A percentile compares a stretch with the other conserved stretches of the same genome.
These are phyloP conservation scores for Myanophis thanlyinensis DNA, from an alignment of 2,113 vertebrate genomes.

Conservation along the genomic window DNA sequence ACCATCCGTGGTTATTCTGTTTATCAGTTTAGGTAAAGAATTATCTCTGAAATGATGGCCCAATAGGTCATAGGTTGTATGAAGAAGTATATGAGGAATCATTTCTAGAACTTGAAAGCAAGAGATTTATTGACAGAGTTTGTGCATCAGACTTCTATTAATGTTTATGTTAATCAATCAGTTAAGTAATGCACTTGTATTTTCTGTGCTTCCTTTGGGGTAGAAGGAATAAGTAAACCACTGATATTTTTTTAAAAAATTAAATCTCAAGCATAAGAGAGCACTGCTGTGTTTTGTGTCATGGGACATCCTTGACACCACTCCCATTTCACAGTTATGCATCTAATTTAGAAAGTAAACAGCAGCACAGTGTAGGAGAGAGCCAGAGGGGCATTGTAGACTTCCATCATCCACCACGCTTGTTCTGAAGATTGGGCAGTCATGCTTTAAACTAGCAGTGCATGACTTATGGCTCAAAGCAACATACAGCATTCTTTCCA, in stretches of 20 bases:
- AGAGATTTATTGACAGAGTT: constrained; percentile 58
- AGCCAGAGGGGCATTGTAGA: neutral
- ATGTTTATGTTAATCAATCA: neutral
- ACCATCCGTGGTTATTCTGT: no score
- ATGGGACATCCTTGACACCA: neutral
- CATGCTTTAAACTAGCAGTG: neutral
- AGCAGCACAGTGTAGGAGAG: neutral
- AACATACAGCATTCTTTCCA: neutral
- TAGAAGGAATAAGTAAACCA: neutral
- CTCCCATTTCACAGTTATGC: neutral
- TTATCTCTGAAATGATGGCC: no score
- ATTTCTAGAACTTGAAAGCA: constrained; percentile 60
- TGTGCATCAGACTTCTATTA: constrained; percentile 32
- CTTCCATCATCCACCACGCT: neutral
- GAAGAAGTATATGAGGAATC: constrained; percentile 57
- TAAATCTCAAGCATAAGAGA: neutral
- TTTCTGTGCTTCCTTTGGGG: neutral
- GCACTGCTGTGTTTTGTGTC: neutral
- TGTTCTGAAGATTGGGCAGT: neutral
- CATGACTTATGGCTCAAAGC: neutral
- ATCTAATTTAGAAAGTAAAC: neutral
- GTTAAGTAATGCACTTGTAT: constrained; percentile 18
- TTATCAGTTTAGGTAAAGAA: no score
- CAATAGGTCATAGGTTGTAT: no score
- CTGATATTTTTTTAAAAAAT: neutral